Conservation (phyloP, 2,113 vertebrate species). For the Columbina picui region DNA sequence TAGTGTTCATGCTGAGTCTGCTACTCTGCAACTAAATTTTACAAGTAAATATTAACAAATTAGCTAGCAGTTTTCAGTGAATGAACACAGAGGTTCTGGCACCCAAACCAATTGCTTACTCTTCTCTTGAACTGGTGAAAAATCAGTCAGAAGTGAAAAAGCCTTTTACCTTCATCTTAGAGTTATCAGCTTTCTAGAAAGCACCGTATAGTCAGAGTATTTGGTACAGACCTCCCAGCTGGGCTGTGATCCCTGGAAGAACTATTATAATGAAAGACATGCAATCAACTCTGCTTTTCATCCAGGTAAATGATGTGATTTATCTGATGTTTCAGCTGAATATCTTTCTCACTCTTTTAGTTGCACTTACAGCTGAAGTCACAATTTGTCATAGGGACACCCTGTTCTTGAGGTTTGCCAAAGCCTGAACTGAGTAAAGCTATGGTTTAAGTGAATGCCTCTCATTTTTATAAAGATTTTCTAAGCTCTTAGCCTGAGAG, state of each 20-base stretch:
- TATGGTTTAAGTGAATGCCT: background rate
- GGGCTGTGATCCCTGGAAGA: background rate
- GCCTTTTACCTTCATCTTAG: background rate
- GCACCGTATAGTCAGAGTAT: background rate
- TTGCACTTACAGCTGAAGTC: background rate
- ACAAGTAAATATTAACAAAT: background rate
- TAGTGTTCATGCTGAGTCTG: background rate
- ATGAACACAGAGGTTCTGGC: background rate
- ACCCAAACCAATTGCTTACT: background rate
- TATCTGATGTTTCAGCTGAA: background rate
- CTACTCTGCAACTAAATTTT: background rate
- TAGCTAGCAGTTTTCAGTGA: background rate
- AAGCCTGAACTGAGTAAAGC: background rate
- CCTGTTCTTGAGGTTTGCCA: fast-evolving
- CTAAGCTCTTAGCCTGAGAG: background rate
- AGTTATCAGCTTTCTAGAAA: background rate
- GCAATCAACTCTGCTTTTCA: background rate
- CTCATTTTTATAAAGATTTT: background rate
- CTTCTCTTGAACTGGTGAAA: background rate
- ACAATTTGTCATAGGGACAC: background rate
- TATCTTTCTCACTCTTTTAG: background rate
- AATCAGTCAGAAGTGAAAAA: background rate
- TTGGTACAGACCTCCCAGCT: background rate
- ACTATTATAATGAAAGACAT: background rate
- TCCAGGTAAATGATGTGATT: background rate